A percentile compares a stretch with the other conserved stretches of the same genome.
phyloP scores from a whole-genome alignment of 2,113 vertebrate species.

The Sclerurus mexicanus region DNA sequence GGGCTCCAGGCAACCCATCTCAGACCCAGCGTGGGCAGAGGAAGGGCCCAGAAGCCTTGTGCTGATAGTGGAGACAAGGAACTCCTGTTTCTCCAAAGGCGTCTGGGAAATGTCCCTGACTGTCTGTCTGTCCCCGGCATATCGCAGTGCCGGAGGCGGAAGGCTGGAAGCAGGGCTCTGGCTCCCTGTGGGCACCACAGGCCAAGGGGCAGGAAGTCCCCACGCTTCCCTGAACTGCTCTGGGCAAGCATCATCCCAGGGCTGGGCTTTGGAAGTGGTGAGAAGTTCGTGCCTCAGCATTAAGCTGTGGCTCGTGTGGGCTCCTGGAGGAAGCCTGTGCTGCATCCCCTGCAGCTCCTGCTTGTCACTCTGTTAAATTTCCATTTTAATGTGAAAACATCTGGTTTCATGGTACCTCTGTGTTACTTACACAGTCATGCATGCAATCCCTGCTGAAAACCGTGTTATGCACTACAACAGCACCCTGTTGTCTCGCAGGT shows the following conservation, averaged over 20 bases:
- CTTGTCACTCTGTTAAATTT: constrained; percentile 60
- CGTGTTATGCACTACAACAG: background rate
- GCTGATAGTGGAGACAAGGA: background rate
- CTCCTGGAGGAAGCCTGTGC: background rate
- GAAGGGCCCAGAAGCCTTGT: background rate
- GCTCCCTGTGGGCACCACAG: fast-evolving
- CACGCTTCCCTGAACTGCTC: background rate
- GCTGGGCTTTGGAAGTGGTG: background rate
- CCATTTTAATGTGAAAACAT: constrained; percentile 58
- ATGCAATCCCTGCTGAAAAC: constrained; percentile 40
- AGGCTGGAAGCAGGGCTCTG: background rate
- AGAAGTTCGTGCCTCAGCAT: background rate
- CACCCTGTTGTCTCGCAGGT: background rate
- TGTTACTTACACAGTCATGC: constrained; percentile 60
- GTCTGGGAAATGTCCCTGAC: background rate
- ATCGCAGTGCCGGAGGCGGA: fast-evolving
- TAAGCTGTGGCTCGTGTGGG: background rate
- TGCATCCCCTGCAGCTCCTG: background rate
- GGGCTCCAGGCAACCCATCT: background rate
- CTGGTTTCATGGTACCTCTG: constrained; percentile 62
- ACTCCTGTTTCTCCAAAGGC: background rate
- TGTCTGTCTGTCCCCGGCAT: background rate
- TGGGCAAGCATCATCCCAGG: background rate
- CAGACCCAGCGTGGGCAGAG: background rate
- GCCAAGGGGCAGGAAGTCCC: background rate